phyloP scores from a whole-genome alignment of 1,140 invertebrate genomes.

The Ceratina calcarata region DNA sequence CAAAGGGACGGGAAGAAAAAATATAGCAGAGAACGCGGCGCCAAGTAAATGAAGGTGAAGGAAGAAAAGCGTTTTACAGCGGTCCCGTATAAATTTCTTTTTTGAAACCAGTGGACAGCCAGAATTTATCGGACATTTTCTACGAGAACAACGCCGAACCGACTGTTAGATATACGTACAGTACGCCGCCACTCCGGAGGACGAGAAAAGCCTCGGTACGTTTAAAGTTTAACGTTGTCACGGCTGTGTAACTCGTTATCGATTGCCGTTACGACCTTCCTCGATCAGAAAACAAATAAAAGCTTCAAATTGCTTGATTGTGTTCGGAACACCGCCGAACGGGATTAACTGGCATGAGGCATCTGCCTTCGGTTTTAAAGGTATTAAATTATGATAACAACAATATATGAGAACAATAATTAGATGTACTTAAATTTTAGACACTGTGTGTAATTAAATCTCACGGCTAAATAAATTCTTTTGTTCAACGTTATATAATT shows the following conservation, averaged over 20 bases:
- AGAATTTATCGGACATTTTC: constrained; percentile 52
- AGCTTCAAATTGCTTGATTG: not conserved
- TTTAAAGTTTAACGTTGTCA: constrained; percentile 27
- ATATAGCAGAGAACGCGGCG: constrained; percentile 25
- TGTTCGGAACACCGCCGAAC: constrained; percentile 7
- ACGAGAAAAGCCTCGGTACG: not conserved
- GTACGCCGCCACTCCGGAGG: not conserved
- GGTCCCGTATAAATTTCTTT: constrained; percentile 57
- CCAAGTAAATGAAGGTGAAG: constrained; percentile 22
- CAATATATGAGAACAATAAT: too few relatives aligned
- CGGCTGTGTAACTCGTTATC: constrained; percentile 3
- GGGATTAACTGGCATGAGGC: not conserved
- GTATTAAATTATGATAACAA: too few relatives aligned
- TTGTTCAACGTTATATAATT: too few relatives aligned
- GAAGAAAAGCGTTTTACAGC: constrained; percentile 50
- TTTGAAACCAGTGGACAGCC: constrained; percentile 35
- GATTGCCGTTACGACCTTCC: constrained; percentile 18
- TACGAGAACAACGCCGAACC: constrained; percentile 3
- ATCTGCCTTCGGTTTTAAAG: too few relatives aligned
- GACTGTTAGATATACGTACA: not conserved
- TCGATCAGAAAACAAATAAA: constrained; percentile 6
- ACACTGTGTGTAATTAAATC: too few relatives aligned
- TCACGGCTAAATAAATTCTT: too few relatives aligned
- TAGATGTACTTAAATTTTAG: too few relatives aligned
- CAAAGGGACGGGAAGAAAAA: constrained; percentile 25